These are phyloP conservation scores for Panzeria rudis DNA, from an alignment of 2,888 invertebrate genomes.

Conservation along the genomic window DNA sequence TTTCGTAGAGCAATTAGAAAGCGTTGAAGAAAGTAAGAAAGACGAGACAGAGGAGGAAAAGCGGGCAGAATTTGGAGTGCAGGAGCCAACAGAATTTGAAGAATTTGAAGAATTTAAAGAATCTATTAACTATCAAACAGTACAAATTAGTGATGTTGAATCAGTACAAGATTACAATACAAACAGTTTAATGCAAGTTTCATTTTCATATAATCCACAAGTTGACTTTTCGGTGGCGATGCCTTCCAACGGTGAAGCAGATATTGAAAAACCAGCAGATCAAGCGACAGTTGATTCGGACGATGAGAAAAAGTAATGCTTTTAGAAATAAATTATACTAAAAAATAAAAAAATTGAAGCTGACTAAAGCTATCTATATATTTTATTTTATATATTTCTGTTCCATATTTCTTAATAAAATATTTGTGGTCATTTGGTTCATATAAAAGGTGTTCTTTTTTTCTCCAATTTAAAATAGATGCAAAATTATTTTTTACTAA, in stretches of 20 bases:
- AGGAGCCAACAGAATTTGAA: neutral
- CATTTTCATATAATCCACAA: constrained; percentile 47
- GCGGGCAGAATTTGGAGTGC: neutral
- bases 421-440: neutral
- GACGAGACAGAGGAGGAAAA: neutral
- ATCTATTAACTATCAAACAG: neutral
- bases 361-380: neutral
- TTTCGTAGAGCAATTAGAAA: neutral
- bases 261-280: neutral
- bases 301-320: neutral
- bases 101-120: neutral
- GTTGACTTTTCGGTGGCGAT: constrained; percentile 50
- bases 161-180: neutral
- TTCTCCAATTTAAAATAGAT: too few relatives aligned
- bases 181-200: constrained; percentile 39
- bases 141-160: neutral
- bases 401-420: neutral
- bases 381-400: neutral
- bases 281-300: too few relatives aligned
- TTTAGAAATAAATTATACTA: neutral
- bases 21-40: too few relatives aligned
- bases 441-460: too few relatives aligned
- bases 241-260: constrained; percentile 5
- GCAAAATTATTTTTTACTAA: too few relatives aligned
- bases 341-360: neutral